These are phyloP conservation scores for Apamea epomidion DNA, from an alignment of 2,888 invertebrate species.

Conservation along the genomic window DNA sequence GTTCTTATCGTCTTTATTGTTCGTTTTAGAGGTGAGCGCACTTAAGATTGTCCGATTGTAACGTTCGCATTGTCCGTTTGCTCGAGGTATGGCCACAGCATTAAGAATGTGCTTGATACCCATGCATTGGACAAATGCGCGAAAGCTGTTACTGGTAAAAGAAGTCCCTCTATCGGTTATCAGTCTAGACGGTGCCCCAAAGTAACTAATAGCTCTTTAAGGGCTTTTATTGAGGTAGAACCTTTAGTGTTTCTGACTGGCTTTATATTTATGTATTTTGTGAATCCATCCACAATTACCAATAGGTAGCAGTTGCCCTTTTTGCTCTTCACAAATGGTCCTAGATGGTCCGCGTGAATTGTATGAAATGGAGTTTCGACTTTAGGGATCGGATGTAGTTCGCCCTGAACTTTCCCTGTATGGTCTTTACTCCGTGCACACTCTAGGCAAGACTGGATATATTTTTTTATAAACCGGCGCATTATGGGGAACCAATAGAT, in stretches of 20 bases:
- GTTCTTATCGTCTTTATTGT: neutral
- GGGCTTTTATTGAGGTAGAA: neutral
- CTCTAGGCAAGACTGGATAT: neutral
- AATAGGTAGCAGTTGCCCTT: neutral
- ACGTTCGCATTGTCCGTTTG: slow-evolving; percentile 3
- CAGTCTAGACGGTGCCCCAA: neutral
- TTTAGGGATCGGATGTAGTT: neutral
- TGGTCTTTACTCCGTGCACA: neutral
- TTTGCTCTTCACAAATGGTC: neutral
- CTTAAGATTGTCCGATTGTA: neutral
- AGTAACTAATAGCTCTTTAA: slow-evolving; percentile 1
- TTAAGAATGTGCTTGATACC: slow-evolving; percentile 1
- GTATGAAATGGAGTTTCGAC: neutral
- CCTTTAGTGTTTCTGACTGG: neutral
- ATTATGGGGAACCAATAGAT: neutral
- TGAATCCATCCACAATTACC: slow-evolving; percentile 1
- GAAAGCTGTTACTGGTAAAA: neutral
- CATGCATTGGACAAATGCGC: neutral
- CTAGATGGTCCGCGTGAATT: neutral
- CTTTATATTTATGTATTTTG: neutral
- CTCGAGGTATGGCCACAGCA: neutral
- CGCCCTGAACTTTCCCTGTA: neutral
- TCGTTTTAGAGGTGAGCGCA: neutral
- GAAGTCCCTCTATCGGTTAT: neutral
- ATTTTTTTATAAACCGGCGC: neutral